These are phyloP conservation scores for Anguilla rostrata DNA, from an alignment of 2,113 vertebrate species.

Conservation along the genomic window DNA sequence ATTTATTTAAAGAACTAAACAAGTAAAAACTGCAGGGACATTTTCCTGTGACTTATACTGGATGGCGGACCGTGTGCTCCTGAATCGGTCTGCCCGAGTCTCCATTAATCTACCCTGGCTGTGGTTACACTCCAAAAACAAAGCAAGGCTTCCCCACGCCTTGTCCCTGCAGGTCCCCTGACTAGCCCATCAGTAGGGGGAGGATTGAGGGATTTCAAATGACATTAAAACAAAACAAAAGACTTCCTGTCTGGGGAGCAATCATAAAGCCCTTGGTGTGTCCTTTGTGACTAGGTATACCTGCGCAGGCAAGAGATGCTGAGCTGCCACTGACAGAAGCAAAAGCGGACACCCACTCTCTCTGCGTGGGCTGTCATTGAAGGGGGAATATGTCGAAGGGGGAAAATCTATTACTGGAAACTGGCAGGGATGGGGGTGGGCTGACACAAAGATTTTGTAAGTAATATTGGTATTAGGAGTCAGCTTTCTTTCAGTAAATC, in stretches of 20 bases:
- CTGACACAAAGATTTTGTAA: constrained; percentile 24
- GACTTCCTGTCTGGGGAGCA: constrained; percentile 13
- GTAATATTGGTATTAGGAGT: constrained; percentile 7
- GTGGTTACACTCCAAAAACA: neutral
- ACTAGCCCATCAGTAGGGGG: neutral
- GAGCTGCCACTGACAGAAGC: constrained; percentile 1
- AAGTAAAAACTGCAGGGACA: neutral
- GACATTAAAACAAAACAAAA: constrained; percentile 11
- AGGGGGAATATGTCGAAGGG: constrained; percentile 4
- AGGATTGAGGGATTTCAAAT: constrained; percentile 5
- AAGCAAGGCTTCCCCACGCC: constrained; percentile 17
- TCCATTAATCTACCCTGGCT: constrained; percentile 5
- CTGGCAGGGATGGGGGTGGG: constrained; percentile 16
- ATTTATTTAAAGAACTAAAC: neutral
- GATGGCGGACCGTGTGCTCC: neutral
- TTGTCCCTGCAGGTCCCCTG: constrained; percentile 6
- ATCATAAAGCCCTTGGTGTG: constrained; percentile 12
- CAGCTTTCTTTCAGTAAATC: constrained; percentile 24
- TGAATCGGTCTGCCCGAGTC: constrained; percentile 1
- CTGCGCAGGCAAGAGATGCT: constrained; percentile 7
- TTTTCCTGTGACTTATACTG: neutral
- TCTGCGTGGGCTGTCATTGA: constrained; percentile 17
- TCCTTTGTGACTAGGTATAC: neutral
- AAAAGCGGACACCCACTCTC: neutral
- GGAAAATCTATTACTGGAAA: constrained; percentile 9